Conservation (phyloP, 2,888 invertebrate species). For the Cancer borealis region DNA sequence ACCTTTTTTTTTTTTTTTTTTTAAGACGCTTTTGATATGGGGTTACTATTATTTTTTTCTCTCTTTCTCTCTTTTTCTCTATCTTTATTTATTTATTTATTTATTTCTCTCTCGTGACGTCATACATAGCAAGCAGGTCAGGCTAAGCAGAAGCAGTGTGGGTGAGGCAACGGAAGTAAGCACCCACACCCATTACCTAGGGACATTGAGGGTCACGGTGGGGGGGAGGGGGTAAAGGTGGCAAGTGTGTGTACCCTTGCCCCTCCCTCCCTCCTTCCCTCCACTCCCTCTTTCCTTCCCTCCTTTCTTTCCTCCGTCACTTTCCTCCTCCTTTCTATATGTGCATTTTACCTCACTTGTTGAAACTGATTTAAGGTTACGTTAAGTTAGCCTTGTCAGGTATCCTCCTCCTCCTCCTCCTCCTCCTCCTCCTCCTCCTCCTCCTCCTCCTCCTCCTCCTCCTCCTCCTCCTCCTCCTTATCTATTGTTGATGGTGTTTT, state of each 20-base stretch:
- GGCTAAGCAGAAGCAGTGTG: neutral
- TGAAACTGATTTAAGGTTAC: neutral
- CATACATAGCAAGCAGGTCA: neutral
- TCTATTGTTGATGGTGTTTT: neutral
- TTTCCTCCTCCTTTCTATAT: neutral
- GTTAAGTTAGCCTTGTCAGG: neutral
- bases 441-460: neutral
- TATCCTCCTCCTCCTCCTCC: neutral
- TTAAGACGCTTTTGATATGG: too few species aligned
- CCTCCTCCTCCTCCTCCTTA: neutral
- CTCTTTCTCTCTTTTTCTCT: neutral
- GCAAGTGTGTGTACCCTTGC: neutral
- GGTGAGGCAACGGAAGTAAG: constrained; percentile 7
- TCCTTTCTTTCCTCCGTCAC: too few species aligned
- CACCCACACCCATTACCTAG: neutral
- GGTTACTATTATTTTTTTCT: neutral
- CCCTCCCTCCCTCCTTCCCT: neutral
- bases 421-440: neutral
- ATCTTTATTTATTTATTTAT: neutral
- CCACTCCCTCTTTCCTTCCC: neutral
- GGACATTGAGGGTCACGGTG: neutral
- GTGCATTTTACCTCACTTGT: neutral
- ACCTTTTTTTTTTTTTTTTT: too few species aligned
- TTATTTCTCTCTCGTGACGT: neutral
- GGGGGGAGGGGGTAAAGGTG: neutral